Base-by-base conservation (phyloP, 1,140 invertebrate species). In the Ditylenchus dipsaci region DNA sequence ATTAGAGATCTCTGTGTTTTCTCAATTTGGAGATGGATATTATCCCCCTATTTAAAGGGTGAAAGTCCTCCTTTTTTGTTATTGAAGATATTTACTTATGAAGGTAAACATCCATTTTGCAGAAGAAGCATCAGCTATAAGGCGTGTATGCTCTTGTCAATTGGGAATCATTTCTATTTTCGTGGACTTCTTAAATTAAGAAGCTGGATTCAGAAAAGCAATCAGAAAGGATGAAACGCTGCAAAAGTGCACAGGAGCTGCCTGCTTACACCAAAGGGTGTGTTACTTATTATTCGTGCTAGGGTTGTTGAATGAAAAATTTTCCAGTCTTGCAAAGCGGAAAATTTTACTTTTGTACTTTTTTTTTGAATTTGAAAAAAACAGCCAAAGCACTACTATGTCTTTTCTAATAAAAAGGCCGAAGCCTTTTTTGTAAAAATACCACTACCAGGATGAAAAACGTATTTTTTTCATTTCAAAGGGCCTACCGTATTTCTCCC, bases 161-260 rank as follows among this genome's bases (percentile, higher is more conserved):
- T 53, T 53, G n/a, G 49, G n/a, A 53, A 21, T 53, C 15, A 8
- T 26, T 53, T 53, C 49, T 53, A 21, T 53, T 53, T 53, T 53
- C 15, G 49, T 53, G n/a, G n/a, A 17, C n/a, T 5, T 21, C n/a
- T 21, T 15, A 26, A 21, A 53, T 21, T 19, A 17, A 53, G 15
- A 53, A 3, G 3, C 3, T 53, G 49, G n/a, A 26, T 29, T 61
- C 13, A 61, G 29, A 61, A 26, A 21, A 61, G 33, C 33, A 33
- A 61, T 30, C 26, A 1, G n/a, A 21, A n/a, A 30, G 13, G 29
- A 61, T 61, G 59, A 61, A 61, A 30, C 59, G 59, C 59, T 61
- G 29, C 27, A 61, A 61, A 61, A 61, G 59, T 61, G 59, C 59
- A 7, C 29, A 19, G 59, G 59, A 61, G 19, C 26, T 61, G n/a